Evolutionary conservation across 2,113 vertebrate species (phyloP).

Genomic region (Physeter macrocephalus): DNA sequence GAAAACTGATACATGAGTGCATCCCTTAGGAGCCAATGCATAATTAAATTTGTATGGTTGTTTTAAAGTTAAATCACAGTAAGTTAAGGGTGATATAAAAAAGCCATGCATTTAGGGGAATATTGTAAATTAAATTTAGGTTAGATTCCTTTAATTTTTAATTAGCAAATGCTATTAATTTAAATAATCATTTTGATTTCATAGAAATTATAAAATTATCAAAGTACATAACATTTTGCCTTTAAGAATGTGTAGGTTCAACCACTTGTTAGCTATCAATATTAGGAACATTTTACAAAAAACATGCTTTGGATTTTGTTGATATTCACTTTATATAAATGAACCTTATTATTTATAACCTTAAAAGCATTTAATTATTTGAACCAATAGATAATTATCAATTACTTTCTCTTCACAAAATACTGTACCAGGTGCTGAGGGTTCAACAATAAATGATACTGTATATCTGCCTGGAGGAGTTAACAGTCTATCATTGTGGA

Average conservation of each 20-base stretch:
- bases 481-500: neutral
- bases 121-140: conserved; percentile 54
- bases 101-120: conserved; percentile 34
- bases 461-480: neutral
- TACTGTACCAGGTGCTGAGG: neutral
- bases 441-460: neutral
- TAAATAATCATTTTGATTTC: conserved; percentile 61
- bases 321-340: neutral
- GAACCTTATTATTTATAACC: neutral
- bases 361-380: neutral
- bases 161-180: conserved; percentile 61
- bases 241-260: neutral
- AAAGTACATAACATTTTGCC: neutral
- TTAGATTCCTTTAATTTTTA: conserved; percentile 38
- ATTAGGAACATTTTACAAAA: neutral
- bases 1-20: conserved; percentile 39
- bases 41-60: conserved; percentile 53
- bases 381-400: neutral
- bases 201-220: conserved; percentile 42
- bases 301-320: neutral
- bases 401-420: neutral
- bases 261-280: neutral
- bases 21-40: neutral
- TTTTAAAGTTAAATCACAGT: conserved; percentile 38
- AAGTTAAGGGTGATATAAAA: conserved; percentile 20